Base-by-base conservation (phyloP, 2,797 vertebrate genomes). In the Microctenopoma stevenorrisi region DNA sequence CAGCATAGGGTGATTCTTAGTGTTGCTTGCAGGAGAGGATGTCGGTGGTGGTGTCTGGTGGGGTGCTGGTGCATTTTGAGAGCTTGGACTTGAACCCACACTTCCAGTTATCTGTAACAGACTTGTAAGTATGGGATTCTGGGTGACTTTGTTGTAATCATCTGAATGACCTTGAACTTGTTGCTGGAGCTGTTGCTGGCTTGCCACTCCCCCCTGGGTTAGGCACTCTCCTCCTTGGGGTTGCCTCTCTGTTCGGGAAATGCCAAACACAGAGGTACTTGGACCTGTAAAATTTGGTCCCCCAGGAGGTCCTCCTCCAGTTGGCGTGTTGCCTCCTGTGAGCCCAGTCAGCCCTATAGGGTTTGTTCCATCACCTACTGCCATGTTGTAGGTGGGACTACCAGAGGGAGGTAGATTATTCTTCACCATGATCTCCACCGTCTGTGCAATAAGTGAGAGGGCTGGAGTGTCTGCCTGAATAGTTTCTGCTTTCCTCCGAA, bases 1-100 rank as follows among this genome's bases (percentile, higher is more conserved):
- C 85, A 99, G 90, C 98, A 99, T 99, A 79, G 98, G 97, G 89
- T 99, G 98, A 88, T 98, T 99, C 92, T 99, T 99, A 86, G 98
- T 99, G 93, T 98, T 99, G 94, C 97, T 96, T 74, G 98, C 97
- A 68, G 98, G 97, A 49, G 98, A 99, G 52, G 98, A 98, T 69
- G 97, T 97, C 52, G 96, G 94, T 44, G 98, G 97, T 64, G 98
- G 96, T 40, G 97, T 99, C 86, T 98, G 97, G 83, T 97, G 97
- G 62, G 97, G 97, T 79, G 89, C 86, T 46, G 86, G 89, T 69
- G 90, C 88, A 87, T 92, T 93, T 88, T 98, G 97, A 64, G 97
- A 96, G 82, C 95, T 97, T 49, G 97, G 97, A 88, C 97, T 98
- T 44, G 97, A 96, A 62, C 97, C 96, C 63, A 97, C 96, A 85